Percentiles rank a stretch among this genome's conserved stretches.
Evolutionary conservation across 2,113 vertebrate genomes (phyloP).

Genomic region (Daphoenositta chrysoptera): DNA sequence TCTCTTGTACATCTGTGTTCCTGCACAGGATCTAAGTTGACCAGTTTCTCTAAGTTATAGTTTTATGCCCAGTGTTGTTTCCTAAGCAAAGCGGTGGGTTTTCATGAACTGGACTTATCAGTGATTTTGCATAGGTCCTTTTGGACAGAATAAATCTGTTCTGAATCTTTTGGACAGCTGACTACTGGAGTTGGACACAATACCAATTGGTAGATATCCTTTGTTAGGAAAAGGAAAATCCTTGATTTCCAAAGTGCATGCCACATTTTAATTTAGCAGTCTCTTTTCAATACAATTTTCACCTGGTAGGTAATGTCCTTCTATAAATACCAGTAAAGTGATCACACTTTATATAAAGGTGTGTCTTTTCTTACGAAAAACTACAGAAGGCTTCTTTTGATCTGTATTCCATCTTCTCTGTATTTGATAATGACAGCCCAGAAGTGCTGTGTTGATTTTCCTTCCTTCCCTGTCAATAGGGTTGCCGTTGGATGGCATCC

Average conservation of each 20-base stretch:
- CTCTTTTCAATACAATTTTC: not conserved
- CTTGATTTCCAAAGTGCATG: not conserved
- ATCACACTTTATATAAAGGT: not conserved
- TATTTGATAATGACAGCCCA: not conserved
- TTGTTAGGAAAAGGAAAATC: not conserved
- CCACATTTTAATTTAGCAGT: not conserved
- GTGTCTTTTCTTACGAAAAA: not conserved
- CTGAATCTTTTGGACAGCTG: not conserved
- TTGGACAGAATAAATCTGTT: not conserved
- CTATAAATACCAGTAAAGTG: not conserved
- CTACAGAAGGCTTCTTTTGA: not conserved
- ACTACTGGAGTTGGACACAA: not conserved
- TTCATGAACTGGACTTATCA: not conserved
- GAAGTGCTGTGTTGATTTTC: not conserved
- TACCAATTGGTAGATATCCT: not conserved
- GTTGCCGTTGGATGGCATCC: slow-evolving; percentile 58
- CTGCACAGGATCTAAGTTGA: not conserved
- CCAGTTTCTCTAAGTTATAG: not conserved
- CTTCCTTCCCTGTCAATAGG: slow-evolving; percentile 55
- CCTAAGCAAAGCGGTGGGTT: not conserved
- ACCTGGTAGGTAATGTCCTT: not conserved
- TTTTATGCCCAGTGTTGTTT: not conserved
- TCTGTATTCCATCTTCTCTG: not conserved
- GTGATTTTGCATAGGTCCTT: not conserved
- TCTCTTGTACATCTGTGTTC: not conserved